Evolutionary conservation across 1,140 invertebrate genomes (phyloP).

Genomic region (Berghia stephanieae): DNA sequence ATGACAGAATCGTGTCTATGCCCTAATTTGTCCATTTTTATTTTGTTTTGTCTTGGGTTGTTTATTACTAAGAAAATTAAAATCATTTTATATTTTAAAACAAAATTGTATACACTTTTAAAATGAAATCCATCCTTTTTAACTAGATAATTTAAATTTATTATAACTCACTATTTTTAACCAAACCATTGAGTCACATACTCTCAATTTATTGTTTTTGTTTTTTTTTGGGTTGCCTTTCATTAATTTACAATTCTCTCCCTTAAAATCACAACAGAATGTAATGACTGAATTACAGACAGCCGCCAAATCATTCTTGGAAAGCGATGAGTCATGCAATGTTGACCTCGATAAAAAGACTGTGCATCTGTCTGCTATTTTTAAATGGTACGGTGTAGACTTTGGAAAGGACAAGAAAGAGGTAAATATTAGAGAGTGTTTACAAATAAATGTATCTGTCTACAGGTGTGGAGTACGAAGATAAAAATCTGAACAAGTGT

Average conservation of each 20-base stretch:
- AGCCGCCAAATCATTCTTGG: slow-evolving; percentile 60
- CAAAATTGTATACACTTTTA: background rate
- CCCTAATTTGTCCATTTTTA: background rate
- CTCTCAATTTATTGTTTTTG: too few relatives aligned
- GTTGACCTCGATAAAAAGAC: slow-evolving; percentile 60
- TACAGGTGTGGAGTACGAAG: background rate
- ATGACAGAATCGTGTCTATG: background rate
- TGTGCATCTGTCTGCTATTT: slow-evolving; percentile 63
- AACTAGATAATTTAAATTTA: too few relatives aligned
- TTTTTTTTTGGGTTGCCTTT: too few relatives aligned
- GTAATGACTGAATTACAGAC: slow-evolving; percentile 50
- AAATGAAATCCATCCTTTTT: too few relatives aligned
- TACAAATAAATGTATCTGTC: background rate
- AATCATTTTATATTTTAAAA: background rate
- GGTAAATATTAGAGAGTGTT: slow-evolving; percentile 40
- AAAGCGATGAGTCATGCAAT: slow-evolving; percentile 58
- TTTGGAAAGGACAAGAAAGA: slow-evolving; percentile 66
- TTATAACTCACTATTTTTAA: background rate
- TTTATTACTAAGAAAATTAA: background rate
- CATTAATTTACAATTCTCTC: too few relatives aligned
- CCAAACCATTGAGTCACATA: background rate
- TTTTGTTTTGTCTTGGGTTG: background rate
- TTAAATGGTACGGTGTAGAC: slow-evolving; percentile 68
- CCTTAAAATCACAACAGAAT: slow-evolving; percentile 40
- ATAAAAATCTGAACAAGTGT: too few relatives aligned